Evolutionary conservation across 2,113 vertebrate species (phyloP).

Genomic region (Hylia prasina): DNA sequence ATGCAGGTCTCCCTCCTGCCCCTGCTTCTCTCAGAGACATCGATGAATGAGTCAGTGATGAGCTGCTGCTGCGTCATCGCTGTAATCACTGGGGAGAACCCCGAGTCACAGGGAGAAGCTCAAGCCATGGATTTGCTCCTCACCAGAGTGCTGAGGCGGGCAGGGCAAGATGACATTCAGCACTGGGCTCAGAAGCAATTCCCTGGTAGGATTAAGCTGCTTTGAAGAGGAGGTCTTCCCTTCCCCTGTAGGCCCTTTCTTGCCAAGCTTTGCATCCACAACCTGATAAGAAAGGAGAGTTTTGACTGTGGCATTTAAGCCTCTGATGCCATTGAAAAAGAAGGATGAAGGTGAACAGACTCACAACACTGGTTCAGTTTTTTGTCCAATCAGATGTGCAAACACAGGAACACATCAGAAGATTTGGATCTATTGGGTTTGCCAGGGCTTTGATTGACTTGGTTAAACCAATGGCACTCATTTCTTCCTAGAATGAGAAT

Average conservation of each 20-base stretch:
- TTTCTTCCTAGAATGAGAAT: background rate
- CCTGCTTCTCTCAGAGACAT: background rate
- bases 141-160: background rate
- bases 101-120: background rate
- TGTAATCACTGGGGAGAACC: background rate
- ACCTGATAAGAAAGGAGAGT: background rate
- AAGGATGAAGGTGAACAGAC: background rate
- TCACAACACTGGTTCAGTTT: background rate
- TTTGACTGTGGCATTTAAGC: background rate
- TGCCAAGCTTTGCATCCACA: background rate
- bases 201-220: background rate
- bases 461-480: background rate
- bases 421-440: background rate
- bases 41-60: conserved; percentile 36
- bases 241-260: background rate
- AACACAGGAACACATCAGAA: background rate
- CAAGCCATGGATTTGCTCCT: background rate
- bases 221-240: background rate
- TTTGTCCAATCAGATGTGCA: background rate
- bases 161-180: background rate
- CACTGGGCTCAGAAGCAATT: background rate
- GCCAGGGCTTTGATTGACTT: background rate
- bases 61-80: background rate
- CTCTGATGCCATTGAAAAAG: background rate
- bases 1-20: background rate